These are phyloP conservation scores for Euthynnus affinis DNA, from an alignment of 2,797 vertebrate species.

Conservation along the genomic window DNA sequence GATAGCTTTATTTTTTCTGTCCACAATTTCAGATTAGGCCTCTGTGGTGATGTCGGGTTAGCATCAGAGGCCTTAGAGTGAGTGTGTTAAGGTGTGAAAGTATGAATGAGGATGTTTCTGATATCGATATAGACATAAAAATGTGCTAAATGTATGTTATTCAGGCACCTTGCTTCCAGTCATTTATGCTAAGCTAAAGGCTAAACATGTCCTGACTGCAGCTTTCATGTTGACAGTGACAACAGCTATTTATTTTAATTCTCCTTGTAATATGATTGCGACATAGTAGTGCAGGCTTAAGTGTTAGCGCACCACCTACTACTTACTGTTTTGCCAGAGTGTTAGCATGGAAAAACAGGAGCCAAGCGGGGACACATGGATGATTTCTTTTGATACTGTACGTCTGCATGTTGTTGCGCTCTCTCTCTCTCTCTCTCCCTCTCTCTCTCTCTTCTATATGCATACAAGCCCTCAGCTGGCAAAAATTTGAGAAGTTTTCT, in stretches of 20 bases:
- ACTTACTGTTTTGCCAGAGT: not conserved
- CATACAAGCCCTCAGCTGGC: slow-evolving; percentile 70
- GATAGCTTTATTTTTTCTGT: slow-evolving; percentile 23
- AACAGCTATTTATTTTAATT: not conserved
- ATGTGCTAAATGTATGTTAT: not conserved
- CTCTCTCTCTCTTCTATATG: slow-evolving; percentile 28
- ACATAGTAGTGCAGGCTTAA: not conserved
- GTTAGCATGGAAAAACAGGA: not conserved
- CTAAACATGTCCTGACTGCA: too few relatives aligned
- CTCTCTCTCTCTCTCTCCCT: too few relatives aligned
- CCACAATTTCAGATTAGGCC: not conserved
- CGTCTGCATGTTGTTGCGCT: slow-evolving; percentile 34
- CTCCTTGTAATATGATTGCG: not conserved
- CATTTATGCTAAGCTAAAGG: too few relatives aligned
- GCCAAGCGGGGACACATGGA: slow-evolving; percentile 2
- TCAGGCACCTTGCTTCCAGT: too few relatives aligned
- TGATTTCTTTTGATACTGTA: slow-evolving; percentile 19
- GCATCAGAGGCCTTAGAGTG: not conserved
- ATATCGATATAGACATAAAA: not conserved
- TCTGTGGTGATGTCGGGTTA: not conserved
- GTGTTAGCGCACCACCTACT: not conserved
- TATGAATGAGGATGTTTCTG: not conserved
- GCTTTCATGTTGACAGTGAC: too few relatives aligned
- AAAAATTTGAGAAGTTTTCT: slow-evolving; percentile 77
- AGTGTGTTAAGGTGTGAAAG: not conserved